phyloP scores from a whole-genome alignment of 2,888 invertebrate genomes.

The Thelaira solivaga region DNA sequence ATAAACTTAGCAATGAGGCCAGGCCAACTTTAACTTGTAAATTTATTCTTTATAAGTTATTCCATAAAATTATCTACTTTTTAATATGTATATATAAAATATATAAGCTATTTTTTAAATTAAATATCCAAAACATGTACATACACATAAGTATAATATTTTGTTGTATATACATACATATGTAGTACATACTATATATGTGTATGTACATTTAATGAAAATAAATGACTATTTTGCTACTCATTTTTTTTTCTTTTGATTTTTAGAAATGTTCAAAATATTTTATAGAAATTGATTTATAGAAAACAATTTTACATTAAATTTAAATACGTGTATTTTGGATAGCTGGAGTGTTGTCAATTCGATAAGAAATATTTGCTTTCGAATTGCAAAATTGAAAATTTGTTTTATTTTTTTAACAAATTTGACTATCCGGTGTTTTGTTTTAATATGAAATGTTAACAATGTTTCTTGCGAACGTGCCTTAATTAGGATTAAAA shows the following conservation, averaged over 20 bases:
- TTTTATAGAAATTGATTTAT: background rate
- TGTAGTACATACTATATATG: background rate
- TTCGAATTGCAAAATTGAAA: too few species aligned
- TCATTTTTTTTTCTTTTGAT: conserved; percentile 56
- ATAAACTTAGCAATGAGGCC: background rate
- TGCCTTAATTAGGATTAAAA: background rate
- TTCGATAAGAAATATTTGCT: too few species aligned
- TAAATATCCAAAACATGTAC: conserved; percentile 15
- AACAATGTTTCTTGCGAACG: too few species aligned
- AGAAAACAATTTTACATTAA: background rate
- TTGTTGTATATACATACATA: conserved; percentile 1
- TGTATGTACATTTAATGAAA: conserved; percentile 45
- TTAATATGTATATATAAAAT: conserved; percentile 13
- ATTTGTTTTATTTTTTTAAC: too few species aligned
- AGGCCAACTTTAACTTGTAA: conserved; percentile 59
- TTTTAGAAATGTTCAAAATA: conserved; percentile 32
- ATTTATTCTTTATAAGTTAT: conserved; percentile 21
- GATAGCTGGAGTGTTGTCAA: too few species aligned
- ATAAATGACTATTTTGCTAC: conserved; percentile 66
- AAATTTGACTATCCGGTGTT: too few species aligned
- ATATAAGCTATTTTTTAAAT: conserved; percentile 5
- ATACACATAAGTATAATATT: background rate
- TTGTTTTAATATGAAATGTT: too few species aligned
- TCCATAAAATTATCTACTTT: conserved; percentile 29
- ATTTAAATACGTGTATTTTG: too few species aligned